phyloP scores from a whole-genome alignment of 1,140 invertebrate genomes.

The Drosophila subobscura region DNA sequence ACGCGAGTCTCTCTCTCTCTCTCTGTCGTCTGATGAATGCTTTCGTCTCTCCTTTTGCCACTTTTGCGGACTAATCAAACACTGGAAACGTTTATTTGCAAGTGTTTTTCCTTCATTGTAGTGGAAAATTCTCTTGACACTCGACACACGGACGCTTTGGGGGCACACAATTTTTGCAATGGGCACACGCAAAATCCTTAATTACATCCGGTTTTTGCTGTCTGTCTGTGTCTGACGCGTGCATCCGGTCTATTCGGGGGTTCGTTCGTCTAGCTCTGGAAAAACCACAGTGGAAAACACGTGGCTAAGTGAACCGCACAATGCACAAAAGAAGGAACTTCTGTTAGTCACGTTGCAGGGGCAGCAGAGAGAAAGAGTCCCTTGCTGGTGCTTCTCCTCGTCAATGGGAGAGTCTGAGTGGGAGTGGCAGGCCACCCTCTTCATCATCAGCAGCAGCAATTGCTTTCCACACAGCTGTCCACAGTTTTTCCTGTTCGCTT shows the following conservation, averaged over 20 bases:
- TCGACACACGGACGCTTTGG: neutral
- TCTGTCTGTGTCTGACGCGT: slow-evolving; percentile 56
- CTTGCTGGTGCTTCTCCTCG: too few species aligned
- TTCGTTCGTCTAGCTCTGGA: slow-evolving; percentile 32
- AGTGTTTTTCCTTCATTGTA: slow-evolving; percentile 26
- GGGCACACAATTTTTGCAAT: slow-evolving; percentile 51
- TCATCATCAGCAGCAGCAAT: slow-evolving; percentile 53
- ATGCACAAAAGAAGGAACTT: slow-evolving; percentile 48
- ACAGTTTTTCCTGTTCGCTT: slow-evolving; percentile 57
- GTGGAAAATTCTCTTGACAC: slow-evolving; percentile 40
- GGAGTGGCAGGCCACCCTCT: slow-evolving; percentile 19
- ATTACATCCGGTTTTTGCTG: slow-evolving; percentile 72
- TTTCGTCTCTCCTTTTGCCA: neutral
- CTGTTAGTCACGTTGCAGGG: slow-evolving; percentile 58
- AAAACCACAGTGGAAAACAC: slow-evolving; percentile 72
- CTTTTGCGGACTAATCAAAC: slow-evolving; percentile 5
- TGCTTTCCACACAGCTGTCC: slow-evolving; percentile 73
- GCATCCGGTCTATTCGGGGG: slow-evolving; percentile 56
- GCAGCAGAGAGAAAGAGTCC: too few species aligned
- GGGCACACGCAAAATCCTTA: slow-evolving; percentile 76
- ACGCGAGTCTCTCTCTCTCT: slow-evolving; percentile 6
- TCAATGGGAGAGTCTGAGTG: neutral
- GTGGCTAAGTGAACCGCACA: slow-evolving; percentile 67
- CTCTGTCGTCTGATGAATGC: neutral
- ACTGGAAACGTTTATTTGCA: slow-evolving; percentile 36